Percentiles rank a stretch among this genome's conserved stretches.
These are phyloP conservation scores for Rutpela maculata DNA, from an alignment of 2,888 invertebrate genomes.

Conservation along the genomic window DNA sequence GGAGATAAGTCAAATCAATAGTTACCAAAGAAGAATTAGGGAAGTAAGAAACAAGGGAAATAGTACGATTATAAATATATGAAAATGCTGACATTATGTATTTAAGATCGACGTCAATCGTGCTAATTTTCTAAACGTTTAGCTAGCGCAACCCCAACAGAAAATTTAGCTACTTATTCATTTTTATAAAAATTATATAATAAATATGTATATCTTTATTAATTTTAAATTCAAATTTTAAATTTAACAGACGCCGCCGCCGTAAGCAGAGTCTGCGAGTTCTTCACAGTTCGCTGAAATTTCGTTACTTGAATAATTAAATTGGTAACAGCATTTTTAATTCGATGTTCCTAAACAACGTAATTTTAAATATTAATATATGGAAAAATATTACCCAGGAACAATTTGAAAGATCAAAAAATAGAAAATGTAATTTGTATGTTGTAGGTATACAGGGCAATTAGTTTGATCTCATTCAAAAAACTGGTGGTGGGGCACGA, in stretches of 20 bases:
- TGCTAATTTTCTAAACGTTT: neutral
- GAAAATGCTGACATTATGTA: neutral
- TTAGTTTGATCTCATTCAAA: too few relatives aligned
- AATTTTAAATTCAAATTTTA: slow-evolving; percentile 15
- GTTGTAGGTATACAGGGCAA: too few relatives aligned
- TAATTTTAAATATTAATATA: neutral
- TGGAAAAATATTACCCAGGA: neutral
- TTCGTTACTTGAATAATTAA: slow-evolving; percentile 22
- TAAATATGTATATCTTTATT: slow-evolving; percentile 25
- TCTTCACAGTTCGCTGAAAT: slow-evolving; percentile 15
- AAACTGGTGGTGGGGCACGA: too few relatives aligned
- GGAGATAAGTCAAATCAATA: too few relatives aligned
- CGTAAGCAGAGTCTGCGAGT: slow-evolving; percentile 9
- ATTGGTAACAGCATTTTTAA: slow-evolving; percentile 16
- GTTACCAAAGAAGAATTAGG: too few relatives aligned
- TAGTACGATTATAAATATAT: too few relatives aligned
- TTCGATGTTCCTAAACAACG: slow-evolving; percentile 16
- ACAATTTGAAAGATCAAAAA: too few relatives aligned
- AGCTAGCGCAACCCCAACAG: neutral
- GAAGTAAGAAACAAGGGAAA: too few relatives aligned
- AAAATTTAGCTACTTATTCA: neutral
- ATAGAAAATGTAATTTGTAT: neutral
- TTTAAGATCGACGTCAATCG: neutral
- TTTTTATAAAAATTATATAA: slow-evolving; percentile 22
- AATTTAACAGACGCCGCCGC: slow-evolving; percentile 8